Evolutionary conservation across 2,797 vertebrate genomes (phyloP).

Genomic region (Buceros bicornis): DNA sequence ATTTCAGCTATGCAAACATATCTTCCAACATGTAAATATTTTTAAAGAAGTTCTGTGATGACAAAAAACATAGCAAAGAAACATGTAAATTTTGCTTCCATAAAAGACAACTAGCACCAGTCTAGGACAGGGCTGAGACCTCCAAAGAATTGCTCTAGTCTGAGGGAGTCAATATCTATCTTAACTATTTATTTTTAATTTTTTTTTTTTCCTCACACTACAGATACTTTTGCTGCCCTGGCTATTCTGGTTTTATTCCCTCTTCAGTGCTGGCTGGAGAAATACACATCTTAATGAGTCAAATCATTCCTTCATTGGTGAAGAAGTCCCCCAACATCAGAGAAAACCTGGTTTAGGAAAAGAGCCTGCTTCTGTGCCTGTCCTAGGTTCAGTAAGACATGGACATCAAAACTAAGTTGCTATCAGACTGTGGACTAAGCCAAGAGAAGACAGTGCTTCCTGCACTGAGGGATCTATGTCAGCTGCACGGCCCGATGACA

Average conservation of each 20-base stretch:
- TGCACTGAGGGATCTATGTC: background rate
- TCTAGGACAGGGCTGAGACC: background rate
- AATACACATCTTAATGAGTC: background rate
- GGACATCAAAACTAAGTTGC: background rate
- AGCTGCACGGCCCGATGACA: background rate
- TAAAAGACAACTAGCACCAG: background rate
- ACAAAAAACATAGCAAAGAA: constrained; percentile 7
- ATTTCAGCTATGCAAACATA: constrained; percentile 15
- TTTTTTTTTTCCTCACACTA: background rate
- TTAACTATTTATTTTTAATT: background rate
- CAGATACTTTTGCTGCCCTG: background rate
- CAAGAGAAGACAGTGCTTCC: background rate
- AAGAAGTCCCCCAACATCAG: background rate
- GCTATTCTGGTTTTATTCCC: background rate
- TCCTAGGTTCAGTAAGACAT: background rate
- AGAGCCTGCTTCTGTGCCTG: background rate
- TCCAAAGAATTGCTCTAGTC: background rate
- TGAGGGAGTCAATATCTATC: background rate
- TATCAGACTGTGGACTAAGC: background rate
- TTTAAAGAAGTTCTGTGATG: background rate
- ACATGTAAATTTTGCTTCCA: background rate
- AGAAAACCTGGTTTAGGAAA: background rate
- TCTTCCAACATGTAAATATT: background rate
- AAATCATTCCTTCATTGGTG: background rate
- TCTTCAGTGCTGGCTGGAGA: background rate